These are phyloP conservation scores for Folsomia candida DNA, from an alignment of 2,888 invertebrate genomes.

Conservation along the genomic window DNA sequence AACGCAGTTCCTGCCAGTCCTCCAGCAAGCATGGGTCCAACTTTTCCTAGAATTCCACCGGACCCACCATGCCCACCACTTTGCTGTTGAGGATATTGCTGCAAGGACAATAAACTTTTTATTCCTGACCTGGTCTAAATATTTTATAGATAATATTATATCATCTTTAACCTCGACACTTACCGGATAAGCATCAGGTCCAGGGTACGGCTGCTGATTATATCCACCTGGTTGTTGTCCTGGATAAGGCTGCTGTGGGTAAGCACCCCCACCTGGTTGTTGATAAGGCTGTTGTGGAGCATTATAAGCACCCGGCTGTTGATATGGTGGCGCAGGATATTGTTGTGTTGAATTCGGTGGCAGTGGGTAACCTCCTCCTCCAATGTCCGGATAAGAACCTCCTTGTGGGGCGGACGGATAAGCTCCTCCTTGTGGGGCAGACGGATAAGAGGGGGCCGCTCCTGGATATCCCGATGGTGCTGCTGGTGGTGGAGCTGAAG, in stretches of 20 bases:
- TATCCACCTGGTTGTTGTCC: conserved; percentile 14
- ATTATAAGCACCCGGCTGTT: not conserved
- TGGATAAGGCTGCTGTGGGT: conserved; percentile 24
- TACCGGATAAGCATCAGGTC: not conserved
- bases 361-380: not conserved
- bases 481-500: not conserved
- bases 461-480: conserved; percentile 6
- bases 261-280: conserved; percentile 2
- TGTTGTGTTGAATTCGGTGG: conserved; percentile 11
- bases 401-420: conserved; percentile 5
- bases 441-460: conserved; percentile 51
- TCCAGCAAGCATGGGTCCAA: conserved; percentile 40
- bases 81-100: conserved; percentile 18
- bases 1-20: conserved; percentile 46
- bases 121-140: no score
- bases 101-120: not conserved
- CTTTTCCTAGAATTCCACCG: conserved; percentile 37
- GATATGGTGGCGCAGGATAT: conserved; percentile 30
- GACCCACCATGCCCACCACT: not conserved
- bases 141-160: no score
- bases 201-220: not conserved
- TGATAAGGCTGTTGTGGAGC: conserved; percentile 11
- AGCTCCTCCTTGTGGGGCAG: conserved; percentile 48
- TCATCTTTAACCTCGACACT: not conserved
- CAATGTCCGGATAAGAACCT: not conserved